Evolutionary conservation across 2,113 vertebrate species (phyloP).

Genomic region (Entomyzon cyanotis): DNA sequence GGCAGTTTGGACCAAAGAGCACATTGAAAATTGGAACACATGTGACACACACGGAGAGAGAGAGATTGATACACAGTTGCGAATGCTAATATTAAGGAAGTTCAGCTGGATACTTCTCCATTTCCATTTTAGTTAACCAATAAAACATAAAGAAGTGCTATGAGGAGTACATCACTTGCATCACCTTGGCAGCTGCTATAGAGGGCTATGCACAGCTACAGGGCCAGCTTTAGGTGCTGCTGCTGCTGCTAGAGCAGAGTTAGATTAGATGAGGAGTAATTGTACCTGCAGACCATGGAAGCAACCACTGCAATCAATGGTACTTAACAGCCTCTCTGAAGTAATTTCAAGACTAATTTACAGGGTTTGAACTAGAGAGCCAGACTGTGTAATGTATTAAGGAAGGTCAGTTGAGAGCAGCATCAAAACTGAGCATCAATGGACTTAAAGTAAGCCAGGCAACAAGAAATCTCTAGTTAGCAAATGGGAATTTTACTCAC

Average conservation of each 20-base stretch:
- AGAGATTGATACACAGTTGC: neutral
- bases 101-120: neutral
- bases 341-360: neutral
- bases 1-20: neutral
- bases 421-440: neutral
- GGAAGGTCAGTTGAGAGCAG: neutral
- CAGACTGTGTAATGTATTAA: neutral
- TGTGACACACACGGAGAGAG: neutral
- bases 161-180: neutral
- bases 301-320: neutral
- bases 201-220: neutral
- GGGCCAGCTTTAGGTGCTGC: neutral
- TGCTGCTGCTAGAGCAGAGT: neutral
- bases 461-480: neutral
- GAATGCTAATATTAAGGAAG: neutral
- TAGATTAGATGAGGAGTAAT: neutral
- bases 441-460: neutral
- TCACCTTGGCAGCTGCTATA: neutral
- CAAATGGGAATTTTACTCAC: neutral
- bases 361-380: neutral
- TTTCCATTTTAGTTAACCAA: neutral
- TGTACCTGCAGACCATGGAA: neutral
- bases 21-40: neutral
- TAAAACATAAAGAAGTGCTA: neutral
- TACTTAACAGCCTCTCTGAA: neutral